Conservation (phyloP, 2,113 vertebrate species). For the Oryzias celebensis region DNA sequence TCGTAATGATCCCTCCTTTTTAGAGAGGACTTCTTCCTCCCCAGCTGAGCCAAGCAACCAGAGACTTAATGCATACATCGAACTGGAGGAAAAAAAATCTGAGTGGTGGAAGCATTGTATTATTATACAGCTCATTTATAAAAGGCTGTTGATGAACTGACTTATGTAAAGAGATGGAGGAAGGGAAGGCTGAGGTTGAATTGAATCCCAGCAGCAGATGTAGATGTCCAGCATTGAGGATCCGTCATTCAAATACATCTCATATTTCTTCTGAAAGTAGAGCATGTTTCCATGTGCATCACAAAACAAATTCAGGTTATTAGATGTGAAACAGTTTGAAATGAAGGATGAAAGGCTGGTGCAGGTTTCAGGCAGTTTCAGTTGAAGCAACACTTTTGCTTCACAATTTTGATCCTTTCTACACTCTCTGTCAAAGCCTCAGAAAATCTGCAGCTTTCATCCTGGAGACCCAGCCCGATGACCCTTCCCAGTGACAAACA, state of each 20-base stretch:
- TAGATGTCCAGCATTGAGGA: conserved; percentile 22
- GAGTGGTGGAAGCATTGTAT: background rate
- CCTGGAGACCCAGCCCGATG: conserved; percentile 39
- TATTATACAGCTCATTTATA: too few relatives aligned
- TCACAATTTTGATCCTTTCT: conserved; percentile 34
- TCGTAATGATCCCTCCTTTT: conserved; percentile 68
- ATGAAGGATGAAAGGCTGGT: conserved; percentile 10
- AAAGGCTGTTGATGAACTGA: conserved; percentile 23
- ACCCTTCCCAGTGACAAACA: conserved; percentile 43
- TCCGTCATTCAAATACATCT: conserved; percentile 40
- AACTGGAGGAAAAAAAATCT: conserved; percentile 53
- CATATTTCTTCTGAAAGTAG: background rate
- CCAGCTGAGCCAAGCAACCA: conserved; percentile 38
- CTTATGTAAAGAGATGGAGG: conserved; percentile 32
- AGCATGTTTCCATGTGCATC: conserved; percentile 16
- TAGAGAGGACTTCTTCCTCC: conserved; percentile 60
- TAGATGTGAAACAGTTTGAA: conserved; percentile 34
- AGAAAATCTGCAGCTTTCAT: conserved; percentile 58
- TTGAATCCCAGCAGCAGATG: background rate
- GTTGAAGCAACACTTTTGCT: conserved; percentile 50
- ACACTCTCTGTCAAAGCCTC: conserved; percentile 1
- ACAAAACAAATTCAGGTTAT: conserved; percentile 2
- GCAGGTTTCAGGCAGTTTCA: conserved; percentile 33
- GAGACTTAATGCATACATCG: conserved; percentile 56
- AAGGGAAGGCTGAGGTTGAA: conserved; percentile 4